Conservation (phyloP, 2,888 invertebrate species). For the Lissocephala sabroskyi region DNA sequence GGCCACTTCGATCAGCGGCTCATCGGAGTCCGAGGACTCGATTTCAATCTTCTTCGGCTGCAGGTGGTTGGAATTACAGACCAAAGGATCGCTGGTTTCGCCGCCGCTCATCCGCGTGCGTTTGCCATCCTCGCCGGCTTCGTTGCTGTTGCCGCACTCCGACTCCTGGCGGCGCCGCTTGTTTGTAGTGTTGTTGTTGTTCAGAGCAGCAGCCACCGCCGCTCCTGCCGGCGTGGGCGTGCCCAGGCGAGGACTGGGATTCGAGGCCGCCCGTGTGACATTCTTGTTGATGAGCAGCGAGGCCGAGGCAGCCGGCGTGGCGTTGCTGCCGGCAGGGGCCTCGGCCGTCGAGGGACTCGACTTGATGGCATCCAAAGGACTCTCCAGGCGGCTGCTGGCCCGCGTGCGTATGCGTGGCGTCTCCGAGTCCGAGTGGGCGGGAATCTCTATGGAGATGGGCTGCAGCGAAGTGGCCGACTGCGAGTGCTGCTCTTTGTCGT, state of each 20-base stretch:
- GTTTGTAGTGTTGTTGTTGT: conserved; percentile 20
- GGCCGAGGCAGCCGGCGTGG: conserved; percentile 27
- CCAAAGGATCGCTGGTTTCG: conserved; percentile 27
- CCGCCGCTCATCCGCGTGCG: conserved; percentile 66
- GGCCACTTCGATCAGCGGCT: conserved; percentile 81
- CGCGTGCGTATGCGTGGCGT: conserved; percentile 77
- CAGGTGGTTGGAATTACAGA: conserved; percentile 18
- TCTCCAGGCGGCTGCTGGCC: conserved; percentile 80
- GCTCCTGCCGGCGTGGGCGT: conserved; percentile 29
- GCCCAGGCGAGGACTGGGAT: conserved; percentile 55
- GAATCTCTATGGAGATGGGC: conserved; percentile 89
- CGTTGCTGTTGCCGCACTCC: conserved; percentile 74
- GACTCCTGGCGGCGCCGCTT: conserved; percentile 87
- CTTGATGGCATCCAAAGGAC: conserved; percentile 75
- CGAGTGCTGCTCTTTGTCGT: conserved; percentile 9
- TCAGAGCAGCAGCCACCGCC: conserved; percentile 2
- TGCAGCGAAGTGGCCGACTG: conserved; percentile 69
- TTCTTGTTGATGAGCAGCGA: conserved; percentile 28
- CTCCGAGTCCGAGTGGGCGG: conserved; percentile 74
- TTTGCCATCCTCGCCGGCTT: conserved; percentile 46
- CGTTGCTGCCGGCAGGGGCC: background rate
- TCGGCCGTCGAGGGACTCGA: conserved; percentile 33
- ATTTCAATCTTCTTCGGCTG: conserved; percentile 68
- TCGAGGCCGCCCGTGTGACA: conserved; percentile 39
- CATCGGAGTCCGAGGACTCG: conserved; percentile 86